Evolutionary conservation across 1,140 invertebrate species (phyloP).

Genomic region (Eufriesea mexicana): DNA sequence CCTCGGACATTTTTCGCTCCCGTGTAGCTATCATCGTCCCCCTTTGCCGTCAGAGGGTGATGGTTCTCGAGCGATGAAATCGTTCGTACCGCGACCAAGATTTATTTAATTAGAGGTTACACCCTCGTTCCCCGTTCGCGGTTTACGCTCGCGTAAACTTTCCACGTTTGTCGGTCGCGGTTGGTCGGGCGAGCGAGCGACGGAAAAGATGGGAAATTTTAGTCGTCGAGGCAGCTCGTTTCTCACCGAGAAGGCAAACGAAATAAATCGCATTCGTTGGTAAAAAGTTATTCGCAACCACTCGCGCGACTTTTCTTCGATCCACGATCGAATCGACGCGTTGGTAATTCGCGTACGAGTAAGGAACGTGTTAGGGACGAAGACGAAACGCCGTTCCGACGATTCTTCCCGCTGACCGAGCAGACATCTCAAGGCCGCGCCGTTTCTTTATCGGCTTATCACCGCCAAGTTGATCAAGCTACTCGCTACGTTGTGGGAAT

Average conservation of each 20-base stretch:
- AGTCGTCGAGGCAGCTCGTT: too few relatives aligned
- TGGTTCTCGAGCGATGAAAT: slow-evolving; percentile 73
- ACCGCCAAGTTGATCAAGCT: slow-evolving; percentile 37
- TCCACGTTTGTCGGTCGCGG: not conserved
- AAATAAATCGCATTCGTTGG: too few relatives aligned
- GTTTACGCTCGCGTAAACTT: not conserved
- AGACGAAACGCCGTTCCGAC: slow-evolving; percentile 55
- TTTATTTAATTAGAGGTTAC: slow-evolving; percentile 72
- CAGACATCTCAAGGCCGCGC: slow-evolving; percentile 62
- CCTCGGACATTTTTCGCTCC: slow-evolving; percentile 58
- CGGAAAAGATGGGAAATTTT: too few relatives aligned
- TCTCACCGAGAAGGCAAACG: too few relatives aligned
- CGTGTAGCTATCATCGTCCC: slow-evolving; percentile 50
- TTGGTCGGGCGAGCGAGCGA: too few relatives aligned
- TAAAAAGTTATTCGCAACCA: too few relatives aligned
- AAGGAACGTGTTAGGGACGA: slow-evolving; percentile 54
- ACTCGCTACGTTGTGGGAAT: slow-evolving; percentile 64
- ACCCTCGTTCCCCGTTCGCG: not conserved
- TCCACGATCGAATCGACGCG: slow-evolving; percentile 14
- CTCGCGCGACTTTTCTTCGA: too few relatives aligned
- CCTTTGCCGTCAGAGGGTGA: slow-evolving; percentile 48
- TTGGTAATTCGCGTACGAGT: too few relatives aligned
- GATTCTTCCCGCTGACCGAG: slow-evolving; percentile 59
- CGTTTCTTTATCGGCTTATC: slow-evolving; percentile 61
- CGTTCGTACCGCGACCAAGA: slow-evolving; percentile 64